A percentile compares a stretch with the other conserved stretches of the same genome.
Evolutionary conservation across 1,140 invertebrate species (phyloP).

Genomic region (Epicauta chinensis): DNA sequence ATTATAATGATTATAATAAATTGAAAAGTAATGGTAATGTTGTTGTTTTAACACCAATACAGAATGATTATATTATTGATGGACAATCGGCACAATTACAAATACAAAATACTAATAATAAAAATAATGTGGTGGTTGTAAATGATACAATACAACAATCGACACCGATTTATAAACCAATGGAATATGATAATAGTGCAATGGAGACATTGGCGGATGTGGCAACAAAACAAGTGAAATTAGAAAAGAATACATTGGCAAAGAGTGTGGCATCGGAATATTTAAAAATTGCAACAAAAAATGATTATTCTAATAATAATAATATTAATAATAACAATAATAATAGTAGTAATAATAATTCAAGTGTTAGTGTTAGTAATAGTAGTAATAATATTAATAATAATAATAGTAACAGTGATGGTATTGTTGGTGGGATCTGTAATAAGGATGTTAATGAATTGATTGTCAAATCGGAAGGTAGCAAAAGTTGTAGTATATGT

Average conservation of each 20-base stretch:
- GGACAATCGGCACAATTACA: not conserved
- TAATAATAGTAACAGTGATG: constrained; percentile 21
- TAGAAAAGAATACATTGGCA: constrained; percentile 43
- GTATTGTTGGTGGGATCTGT: constrained; percentile 17
- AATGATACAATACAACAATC: not conserved
- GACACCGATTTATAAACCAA: constrained; percentile 2
- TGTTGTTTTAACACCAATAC: constrained; percentile 6
- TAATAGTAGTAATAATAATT: too few species aligned
- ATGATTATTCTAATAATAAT: constrained; percentile 26
- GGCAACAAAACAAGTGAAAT: constrained; percentile 42
- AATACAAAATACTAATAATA: constrained; percentile 1
- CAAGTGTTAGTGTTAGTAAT: too few species aligned
- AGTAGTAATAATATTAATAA: not conserved
- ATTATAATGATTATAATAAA: too few species aligned
- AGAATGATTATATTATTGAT: not conserved
- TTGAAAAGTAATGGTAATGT: constrained; percentile 10
- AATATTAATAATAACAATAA: too few species aligned
- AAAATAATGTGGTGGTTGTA: not conserved
- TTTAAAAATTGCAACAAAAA: constrained; percentile 53
- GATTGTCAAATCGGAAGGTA: constrained; percentile 40
- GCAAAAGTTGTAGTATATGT: constrained; percentile 71
- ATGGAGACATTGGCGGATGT: constrained; percentile 45
- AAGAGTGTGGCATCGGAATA: constrained; percentile 56
- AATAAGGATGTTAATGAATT: constrained; percentile 36
- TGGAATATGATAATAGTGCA: constrained; percentile 39